Base-by-base conservation (phyloP, 2,888 invertebrate species). In the Drosophila nr. perissopoda region DNA sequence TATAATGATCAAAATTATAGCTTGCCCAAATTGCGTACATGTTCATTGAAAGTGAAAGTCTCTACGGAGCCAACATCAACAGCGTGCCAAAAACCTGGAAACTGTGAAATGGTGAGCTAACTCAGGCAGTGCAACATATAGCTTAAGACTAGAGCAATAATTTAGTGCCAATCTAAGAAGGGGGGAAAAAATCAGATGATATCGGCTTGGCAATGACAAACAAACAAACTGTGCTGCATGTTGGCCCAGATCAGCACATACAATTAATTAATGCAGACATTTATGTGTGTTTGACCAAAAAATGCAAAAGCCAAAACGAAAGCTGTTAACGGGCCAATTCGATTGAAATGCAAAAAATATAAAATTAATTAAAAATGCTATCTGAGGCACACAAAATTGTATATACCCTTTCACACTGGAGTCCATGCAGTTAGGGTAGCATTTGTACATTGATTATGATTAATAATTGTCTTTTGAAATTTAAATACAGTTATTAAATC, bases 1-100 rank as follows among this genome's bases (percentile, higher is more conserved):
- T 71, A 36, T 71, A 83, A 83, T 89, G 69, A 60, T 57, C 57
- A 33, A 65, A 69, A 46, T 71, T 58, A 67, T 54, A 58, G 36
- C 33, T 68, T 42, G 63, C 72, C 66, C 70, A 70, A 57, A 71
- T 72, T 67, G 40, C 29, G 25, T 21, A 68, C 48, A 64, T 57
- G 57, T 36, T 25, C 74, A 68, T 63, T 68, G 57, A 69, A 71
- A 81, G 88, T 76, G 79, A 89, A 84, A 84, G 88, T 60, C 25
- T 34, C 36, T 4, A 46, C 16, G 8, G 8, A 46, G 4, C 16
- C 21, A 46, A 54, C 31, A 29, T 13, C 40, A 53, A 40, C 29
- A 52, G 21, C 31, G 1, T 18, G 11, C 3, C 11, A 33, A 31
- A 58, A 40, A 42, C 42, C 25, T 33, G 8, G 2, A 33, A 46